These are phyloP conservation scores for Lasioglossum pauxillum DNA, from an alignment of 2,888 invertebrate genomes.

Conservation along the genomic window DNA sequence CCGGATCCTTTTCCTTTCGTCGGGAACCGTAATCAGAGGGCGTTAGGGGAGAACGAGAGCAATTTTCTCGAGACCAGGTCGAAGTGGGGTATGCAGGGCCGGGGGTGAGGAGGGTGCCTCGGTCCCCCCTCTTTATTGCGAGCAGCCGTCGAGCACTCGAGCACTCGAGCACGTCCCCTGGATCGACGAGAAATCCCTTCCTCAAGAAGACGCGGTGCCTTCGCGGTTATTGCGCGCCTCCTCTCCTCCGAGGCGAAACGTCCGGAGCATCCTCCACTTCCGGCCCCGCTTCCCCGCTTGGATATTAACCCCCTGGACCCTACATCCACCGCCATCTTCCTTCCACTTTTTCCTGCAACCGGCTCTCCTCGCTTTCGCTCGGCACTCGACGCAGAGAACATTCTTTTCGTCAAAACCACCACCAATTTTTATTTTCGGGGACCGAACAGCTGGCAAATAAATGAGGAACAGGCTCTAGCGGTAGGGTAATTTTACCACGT, in stretches of 20 bases:
- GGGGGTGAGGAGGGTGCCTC: neutral
- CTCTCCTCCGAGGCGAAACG: slow-evolving; percentile 18
- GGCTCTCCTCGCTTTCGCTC: neutral
- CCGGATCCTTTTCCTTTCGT: slow-evolving; percentile 48
- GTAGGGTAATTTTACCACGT: no score
- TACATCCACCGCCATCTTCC: neutral
- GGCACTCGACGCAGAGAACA: neutral
- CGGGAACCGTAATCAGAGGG: slow-evolving; percentile 52
- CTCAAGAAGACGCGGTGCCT: slow-evolving; percentile 25
- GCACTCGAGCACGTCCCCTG: slow-evolving; percentile 25
- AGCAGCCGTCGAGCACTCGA: slow-evolving; percentile 15
- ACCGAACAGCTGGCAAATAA: no score
- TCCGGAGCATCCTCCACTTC: slow-evolving; percentile 27
- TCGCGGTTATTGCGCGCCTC: slow-evolving; percentile 55
- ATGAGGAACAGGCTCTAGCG: no score
- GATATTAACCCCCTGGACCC: neutral
- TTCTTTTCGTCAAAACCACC: neutral
- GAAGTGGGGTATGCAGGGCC: neutral
- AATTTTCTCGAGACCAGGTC: slow-evolving; percentile 33
- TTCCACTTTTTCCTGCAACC: neutral
- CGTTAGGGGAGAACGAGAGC: slow-evolving; percentile 48
- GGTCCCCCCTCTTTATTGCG: slow-evolving; percentile 28
- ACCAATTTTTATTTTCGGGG: neutral
- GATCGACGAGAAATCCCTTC: slow-evolving; percentile 52
- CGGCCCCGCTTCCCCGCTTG: slow-evolving; percentile 1